Evolutionary conservation across 2,797 vertebrate genomes (phyloP), one percentile per base, ranked within the genome.

Genomic region (Crocidura indochinensis): DNA sequence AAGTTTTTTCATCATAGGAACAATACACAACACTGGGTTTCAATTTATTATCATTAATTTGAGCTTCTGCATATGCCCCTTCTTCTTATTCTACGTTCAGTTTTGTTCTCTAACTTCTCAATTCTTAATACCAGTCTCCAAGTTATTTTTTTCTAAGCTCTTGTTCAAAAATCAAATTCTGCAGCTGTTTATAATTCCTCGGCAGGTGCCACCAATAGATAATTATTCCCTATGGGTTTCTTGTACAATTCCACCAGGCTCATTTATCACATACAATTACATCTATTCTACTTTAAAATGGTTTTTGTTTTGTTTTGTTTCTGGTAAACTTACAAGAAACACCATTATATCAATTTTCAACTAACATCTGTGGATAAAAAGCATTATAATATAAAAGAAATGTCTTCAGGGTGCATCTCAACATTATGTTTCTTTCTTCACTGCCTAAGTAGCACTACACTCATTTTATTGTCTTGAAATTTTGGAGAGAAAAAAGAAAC

Each of bases 181-280:
- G 96, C 93, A 96, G 81, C 87, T 96, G 74, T 67, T 96, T 96
- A 67, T 62, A 96, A 93, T 96, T 95, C 60, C 67, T 95, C 95
- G 94, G 88, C 92, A 96, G 75, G 80, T 96, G 84, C 71, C 82
- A 84, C 74, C 88, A 92, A 94, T 47, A 91, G 86, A 94, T 96
- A 97, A 96, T 96, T 97, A 95, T 95, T 96, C 79, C 84, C 76
- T 9, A 44, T 91, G 94, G 89, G 76, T 65, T 97, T 94, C 94
- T 82, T 47, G 87, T 95, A 44, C 94, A 96, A 96, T 95, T 94
- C 69, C 77, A 93, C 12, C 65, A 24, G 31, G 67, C 38, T 96
- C 84, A 92, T 97, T 97, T 97, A 94, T 96, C 90, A 97, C 85
- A 91, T 94, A 85, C 72, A 88, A 96, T 97, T 97, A 92, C 65